Evolutionary conservation across 2,888 invertebrate species (phyloP).

Genomic region (Caprella mutica): DNA sequence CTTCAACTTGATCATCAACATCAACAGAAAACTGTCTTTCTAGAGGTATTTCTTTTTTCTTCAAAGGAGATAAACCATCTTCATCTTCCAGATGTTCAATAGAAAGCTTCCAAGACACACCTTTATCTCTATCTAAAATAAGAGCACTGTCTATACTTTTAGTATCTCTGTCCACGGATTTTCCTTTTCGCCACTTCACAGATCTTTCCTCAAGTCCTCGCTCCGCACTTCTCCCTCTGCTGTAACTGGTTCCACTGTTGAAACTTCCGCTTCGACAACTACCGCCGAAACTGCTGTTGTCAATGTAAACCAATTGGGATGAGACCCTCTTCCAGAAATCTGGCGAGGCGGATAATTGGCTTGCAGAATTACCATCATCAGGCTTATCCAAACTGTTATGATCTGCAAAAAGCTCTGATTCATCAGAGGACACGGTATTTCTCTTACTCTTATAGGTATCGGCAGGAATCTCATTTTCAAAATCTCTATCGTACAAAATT

Average conservation of each 20-base stretch:
- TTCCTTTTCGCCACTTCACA: not conserved
- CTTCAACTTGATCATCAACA: too few species aligned
- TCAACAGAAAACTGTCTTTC: too few species aligned
- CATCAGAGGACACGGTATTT: too few species aligned
- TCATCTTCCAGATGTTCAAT: not conserved
- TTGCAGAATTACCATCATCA: too few species aligned
- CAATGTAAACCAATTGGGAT: conserved; percentile 38
- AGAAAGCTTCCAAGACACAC: conserved; percentile 19
- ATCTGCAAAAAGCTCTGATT: too few species aligned
- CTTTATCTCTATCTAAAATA: not conserved
- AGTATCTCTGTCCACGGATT: not conserved
- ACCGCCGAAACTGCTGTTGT: conserved; percentile 33
- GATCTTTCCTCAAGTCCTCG: not conserved
- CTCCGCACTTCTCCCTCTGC: conserved; percentile 1
- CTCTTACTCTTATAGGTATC: too few species aligned
- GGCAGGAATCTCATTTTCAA: too few species aligned
- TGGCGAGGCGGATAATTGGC: conserved; percentile 11
- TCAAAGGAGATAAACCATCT: not conserved
- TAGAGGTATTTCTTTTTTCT: not conserved
- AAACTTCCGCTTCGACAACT: conserved; percentile 5
- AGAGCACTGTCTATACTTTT: not conserved
- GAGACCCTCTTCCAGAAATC: conserved; percentile 38
- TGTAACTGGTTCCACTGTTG: not conserved
- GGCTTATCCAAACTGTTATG: too few species aligned
- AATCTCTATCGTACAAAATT: too few species aligned